A percentile compares a stretch with the other conserved stretches of the same genome.
Conservation (phyloP, 2,797 vertebrate species). For the Bovichtus diacanthus region DNA sequence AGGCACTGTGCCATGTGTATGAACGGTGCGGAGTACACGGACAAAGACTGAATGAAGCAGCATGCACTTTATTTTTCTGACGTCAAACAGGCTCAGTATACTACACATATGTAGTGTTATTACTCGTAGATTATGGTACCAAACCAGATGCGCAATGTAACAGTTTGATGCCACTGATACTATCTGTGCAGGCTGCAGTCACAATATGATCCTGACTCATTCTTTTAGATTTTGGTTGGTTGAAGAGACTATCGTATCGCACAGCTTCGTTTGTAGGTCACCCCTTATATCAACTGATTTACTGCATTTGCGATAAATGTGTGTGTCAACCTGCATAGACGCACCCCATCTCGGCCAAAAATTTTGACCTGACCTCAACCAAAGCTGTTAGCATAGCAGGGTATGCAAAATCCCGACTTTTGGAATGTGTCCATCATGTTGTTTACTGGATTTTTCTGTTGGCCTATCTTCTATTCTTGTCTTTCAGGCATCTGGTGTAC, state of each 20-base stretch:
- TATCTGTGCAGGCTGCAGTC: neutral
- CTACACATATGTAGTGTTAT: neutral
- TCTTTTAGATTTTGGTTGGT: neutral
- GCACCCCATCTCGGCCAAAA: slow-evolving; percentile 12
- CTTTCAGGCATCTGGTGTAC: slow-evolving; percentile 65
- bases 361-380: slow-evolving; percentile 36
- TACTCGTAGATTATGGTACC: slow-evolving; percentile 1
- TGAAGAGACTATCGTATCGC: neutral
- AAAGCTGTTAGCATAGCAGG: slow-evolving; percentile 37
- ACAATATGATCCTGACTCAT: neutral
- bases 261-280: neutral
- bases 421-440: slow-evolving; percentile 62
- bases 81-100: neutral
- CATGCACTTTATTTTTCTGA: slow-evolving; percentile 9
- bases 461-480: slow-evolving; percentile 39
- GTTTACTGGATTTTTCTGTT: slow-evolving; percentile 58
- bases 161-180: neutral
- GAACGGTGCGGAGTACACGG: neutral
- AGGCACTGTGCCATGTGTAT: neutral
- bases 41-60: neutral
- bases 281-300: slow-evolving; percentile 12
- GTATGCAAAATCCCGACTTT: slow-evolving; percentile 56
- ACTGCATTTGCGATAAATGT: slow-evolving; percentile 1
- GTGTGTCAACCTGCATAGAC: slow-evolving; percentile 23
- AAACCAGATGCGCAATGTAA: neutral